Percentiles rank a stretch among this genome's conserved stretches.
These are phyloP conservation scores for Dipodomys merriami DNA, from an alignment of 2,113 vertebrate genomes.

Conservation along the genomic window DNA sequence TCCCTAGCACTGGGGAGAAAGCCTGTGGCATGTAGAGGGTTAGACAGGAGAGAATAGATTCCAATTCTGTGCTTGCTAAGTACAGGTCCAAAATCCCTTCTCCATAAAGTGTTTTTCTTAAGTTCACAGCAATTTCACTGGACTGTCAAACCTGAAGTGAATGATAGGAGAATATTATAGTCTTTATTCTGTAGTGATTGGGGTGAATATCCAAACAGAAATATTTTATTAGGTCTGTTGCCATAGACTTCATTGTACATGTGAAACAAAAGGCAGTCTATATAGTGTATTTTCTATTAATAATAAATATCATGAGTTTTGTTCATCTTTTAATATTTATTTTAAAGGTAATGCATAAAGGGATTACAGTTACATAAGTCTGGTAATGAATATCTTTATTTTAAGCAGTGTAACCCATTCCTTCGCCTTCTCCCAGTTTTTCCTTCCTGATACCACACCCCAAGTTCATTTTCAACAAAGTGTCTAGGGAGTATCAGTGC, in stretches of 20 bases:
- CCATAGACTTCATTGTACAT: not conserved
- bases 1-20: constrained; percentile 27
- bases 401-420: no score
- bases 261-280: not conserved
- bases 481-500: no score
- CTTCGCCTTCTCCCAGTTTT: no score
- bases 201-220: not conserved
- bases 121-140: constrained; percentile 13
- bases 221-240: not conserved
- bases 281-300: not conserved
- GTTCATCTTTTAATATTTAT: no score
- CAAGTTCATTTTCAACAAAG: no score
- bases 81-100: constrained; percentile 25
- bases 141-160: not conserved
- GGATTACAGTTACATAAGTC: no score
- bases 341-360: no score
- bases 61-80: constrained; percentile 39
- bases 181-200: not conserved
- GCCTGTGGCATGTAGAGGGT: constrained; percentile 37
- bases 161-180: not conserved
- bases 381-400: no score
- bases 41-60: constrained; percentile 61
- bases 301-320: not conserved
- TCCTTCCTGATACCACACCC: no score
- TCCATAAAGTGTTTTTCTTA: constrained; percentile 12